Evolutionary conservation across 2,113 vertebrate genomes (phyloP), one percentile per base, ranked within the genome.

Genomic region (Actinemys pallida): DNA sequence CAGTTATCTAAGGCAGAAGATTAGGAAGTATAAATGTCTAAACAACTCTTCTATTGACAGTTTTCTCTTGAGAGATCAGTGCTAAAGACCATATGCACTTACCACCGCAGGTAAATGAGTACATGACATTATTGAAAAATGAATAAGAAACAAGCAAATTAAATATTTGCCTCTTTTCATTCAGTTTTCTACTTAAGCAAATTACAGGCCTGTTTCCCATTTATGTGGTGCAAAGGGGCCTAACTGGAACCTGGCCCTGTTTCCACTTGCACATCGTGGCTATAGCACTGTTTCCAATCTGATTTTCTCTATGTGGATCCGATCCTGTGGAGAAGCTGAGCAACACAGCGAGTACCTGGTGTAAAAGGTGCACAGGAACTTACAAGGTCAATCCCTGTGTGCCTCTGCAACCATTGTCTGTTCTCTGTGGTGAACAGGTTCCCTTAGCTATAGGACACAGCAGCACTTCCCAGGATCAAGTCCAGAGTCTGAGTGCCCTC

Each of bases 341-440:
- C 39, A 76, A 76, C 8, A 14, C 3, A 24, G 8, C 2, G 65
- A 76, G 72, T 45, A 25, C 42, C 39, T 78, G 42, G 42, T 13
- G 45, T 45, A 47, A 42, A 25, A 78, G 22, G 11, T 8, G 13
- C 45, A 47, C n/a, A 39, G n/a, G 19, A 72, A 22, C 13, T 47
- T 22, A 62, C 31, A 24, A 50, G 19, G 8, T 45, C 39, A 2
- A 3, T 1, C 45, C 29, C 78, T 5, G 1, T 9, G 0, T 7
- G 1, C 45, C 49, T 85, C 19, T 88, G 17, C 52, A 76, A 62
- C 10, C 8, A 42, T n/a, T 45, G 5, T 8, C 53, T 81, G 20
- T 47, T 17, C 69, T 79, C 87, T 1, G 0, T 5, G 45, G 6
- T 27, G 6, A 19, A 8, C 2, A 1, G 0, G 17, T 47, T 85